A percentile compares a stretch with the other conserved stretches of the same genome.
phyloP scores from a whole-genome alignment of 2,797 vertebrate species.

The Danio choprae region DNA sequence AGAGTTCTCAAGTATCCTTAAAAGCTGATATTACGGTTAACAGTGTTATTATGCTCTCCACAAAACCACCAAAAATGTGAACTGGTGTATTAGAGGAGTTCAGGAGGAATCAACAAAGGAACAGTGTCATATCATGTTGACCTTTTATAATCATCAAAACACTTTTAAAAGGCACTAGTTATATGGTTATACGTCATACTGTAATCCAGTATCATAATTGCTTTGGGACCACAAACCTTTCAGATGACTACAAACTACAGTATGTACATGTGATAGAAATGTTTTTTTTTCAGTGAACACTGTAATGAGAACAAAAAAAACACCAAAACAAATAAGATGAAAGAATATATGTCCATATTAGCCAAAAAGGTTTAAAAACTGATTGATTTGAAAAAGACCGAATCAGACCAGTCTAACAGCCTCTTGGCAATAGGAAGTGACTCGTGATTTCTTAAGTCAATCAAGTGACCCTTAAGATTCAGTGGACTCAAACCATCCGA shows the following conservation, averaged over 20 bases:
- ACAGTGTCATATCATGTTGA: not conserved
- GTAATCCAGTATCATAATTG: slow-evolving; percentile 8
- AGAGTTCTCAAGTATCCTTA: not conserved
- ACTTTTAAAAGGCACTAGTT: slow-evolving; percentile 34
- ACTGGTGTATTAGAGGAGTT: slow-evolving; percentile 13
- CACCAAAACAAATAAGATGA: slow-evolving; percentile 31
- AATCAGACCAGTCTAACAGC: slow-evolving; percentile 4
- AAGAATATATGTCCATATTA: slow-evolving; percentile 21
- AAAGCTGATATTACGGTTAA: slow-evolving; percentile 14
- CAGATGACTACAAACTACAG: slow-evolving; percentile 8
- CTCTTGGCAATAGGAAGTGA: slow-evolving; percentile 22
- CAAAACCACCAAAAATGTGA: slow-evolving; percentile 17
- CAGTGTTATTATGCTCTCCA: slow-evolving; percentile 4
- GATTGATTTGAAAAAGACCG: slow-evolving; percentile 2
- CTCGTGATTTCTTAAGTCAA: slow-evolving; percentile 21
- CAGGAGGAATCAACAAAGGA: slow-evolving; percentile 16
- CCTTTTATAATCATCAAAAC: slow-evolving; percentile 1
- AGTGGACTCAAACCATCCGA: slow-evolving; percentile 24
- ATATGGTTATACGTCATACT: not conserved
- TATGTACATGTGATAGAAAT: slow-evolving; percentile 5
- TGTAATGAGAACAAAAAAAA: slow-evolving; percentile 23
- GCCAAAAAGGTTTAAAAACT: not conserved
- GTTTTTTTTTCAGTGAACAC: not conserved
- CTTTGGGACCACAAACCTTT: slow-evolving; percentile 22
- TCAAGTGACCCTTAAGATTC: slow-evolving; percentile 41